Evolutionary conservation across 2,113 vertebrate species (phyloP).

Genomic region (Pseudolaguvia tuberculata): DNA sequence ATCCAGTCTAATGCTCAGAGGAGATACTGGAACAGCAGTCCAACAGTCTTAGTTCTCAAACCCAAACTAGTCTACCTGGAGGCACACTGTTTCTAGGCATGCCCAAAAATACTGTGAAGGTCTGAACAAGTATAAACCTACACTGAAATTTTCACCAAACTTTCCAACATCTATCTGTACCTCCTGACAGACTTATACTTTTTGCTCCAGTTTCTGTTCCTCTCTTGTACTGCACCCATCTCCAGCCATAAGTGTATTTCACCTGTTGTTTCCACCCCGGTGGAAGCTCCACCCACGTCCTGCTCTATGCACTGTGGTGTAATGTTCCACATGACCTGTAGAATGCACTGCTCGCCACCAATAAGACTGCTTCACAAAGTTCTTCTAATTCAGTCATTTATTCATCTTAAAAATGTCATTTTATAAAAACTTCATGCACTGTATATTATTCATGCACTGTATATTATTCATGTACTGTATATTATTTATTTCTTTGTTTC

Average conservation of each 20-base stretch:
- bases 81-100: constrained; percentile 32
- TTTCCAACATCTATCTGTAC: constrained; percentile 38
- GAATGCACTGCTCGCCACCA: no score
- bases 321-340: no score
- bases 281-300: constrained; percentile 11
- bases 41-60: constrained; percentile 16
- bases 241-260: neutral
- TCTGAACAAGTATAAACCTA: neutral
- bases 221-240: constrained; percentile 22
- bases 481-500: no score
- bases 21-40: neutral
- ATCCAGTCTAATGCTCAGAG: neutral
- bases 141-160: neutral
- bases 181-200: neutral
- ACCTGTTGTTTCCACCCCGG: constrained; percentile 13
- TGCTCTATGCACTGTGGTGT: no score
- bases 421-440: no score
- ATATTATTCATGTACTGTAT: no score
- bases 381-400: no score
- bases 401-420: no score
- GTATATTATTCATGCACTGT: no score
- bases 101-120: constrained; percentile 28
- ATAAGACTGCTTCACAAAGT: no score
- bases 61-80: constrained; percentile 6
- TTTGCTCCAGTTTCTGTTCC: constrained; percentile 11